These are phyloP conservation scores for Eclectus roratus DNA, from an alignment of 2,113 vertebrate species.

Conservation along the genomic window DNA sequence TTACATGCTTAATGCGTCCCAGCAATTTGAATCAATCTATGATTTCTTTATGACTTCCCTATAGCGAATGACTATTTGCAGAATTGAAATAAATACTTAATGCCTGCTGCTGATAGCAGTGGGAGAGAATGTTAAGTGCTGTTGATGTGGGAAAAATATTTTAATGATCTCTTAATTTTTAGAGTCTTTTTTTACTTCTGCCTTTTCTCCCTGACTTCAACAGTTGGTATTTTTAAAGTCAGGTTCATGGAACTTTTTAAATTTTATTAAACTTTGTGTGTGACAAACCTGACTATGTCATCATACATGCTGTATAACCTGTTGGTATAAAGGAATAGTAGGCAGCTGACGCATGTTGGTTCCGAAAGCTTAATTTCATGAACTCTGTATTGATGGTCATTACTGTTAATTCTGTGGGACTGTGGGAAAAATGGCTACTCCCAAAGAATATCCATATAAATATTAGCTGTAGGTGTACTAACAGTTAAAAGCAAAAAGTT, in stretches of 20 bases:
- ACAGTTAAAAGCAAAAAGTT: neutral
- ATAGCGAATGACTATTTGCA: neutral
- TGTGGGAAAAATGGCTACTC: neutral
- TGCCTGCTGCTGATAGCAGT: neutral
- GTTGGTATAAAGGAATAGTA: neutral
- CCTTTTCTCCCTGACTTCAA: neutral
- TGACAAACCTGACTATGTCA: neutral
- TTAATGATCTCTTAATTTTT: neutral
- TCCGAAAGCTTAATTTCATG: neutral
- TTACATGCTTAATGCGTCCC: neutral
- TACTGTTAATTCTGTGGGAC: neutral
- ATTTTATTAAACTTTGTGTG: neutral
- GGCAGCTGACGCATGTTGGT: neutral
- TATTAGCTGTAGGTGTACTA: neutral
- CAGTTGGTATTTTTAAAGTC: neutral
- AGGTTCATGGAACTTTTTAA: neutral
- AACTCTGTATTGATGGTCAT: neutral
- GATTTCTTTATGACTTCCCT: neutral
- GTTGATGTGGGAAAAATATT: neutral
- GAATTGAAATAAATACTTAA: slow-evolving; percentile 11
- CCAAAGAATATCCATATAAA: neutral
- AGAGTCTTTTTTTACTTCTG: neutral
- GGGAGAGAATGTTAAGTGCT: neutral
- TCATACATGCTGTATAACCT: neutral
- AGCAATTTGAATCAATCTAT: neutral